Conservation (phyloP, 2,797 vertebrate genomes). For the Chelidonichthys spinosus region DNA sequence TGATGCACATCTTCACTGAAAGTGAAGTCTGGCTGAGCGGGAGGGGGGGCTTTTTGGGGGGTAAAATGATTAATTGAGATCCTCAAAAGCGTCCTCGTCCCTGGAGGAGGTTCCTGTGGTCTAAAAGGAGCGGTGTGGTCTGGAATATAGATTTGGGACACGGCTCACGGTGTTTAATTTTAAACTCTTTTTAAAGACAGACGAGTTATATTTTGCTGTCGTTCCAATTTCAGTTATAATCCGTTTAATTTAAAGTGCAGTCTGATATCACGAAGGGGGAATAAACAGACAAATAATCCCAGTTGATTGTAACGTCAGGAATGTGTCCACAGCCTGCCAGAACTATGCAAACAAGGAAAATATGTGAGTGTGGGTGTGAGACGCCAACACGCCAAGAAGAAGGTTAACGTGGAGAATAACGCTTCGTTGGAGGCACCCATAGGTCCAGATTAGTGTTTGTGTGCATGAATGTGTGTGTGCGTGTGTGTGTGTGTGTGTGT, state of each 20-base stretch:
- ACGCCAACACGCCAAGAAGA: background rate
- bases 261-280: background rate
- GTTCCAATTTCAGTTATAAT: no score
- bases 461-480: conserved; percentile 41
- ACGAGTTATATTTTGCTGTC: no score
- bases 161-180: no score
- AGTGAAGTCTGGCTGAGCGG: background rate
- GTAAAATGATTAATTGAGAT: no score
- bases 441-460: background rate
- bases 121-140: no score
- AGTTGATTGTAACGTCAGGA: background rate
- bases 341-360: background rate
- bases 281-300: background rate
- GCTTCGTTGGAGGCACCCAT: background rate
- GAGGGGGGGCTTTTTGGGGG: no score
- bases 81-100: no score
- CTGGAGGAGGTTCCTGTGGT: no score
- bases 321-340: background rate
- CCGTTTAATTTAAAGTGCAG: background rate
- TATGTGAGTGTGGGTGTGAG: background rate
- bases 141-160: no score
- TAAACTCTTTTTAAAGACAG: no score
- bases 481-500: conserved; percentile 43
- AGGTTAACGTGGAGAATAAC: conserved; percentile 1
- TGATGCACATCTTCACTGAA: background rate